Percentiles rank a stretch among this genome's conserved stretches.
Conservation (phyloP, 2,113 vertebrate genomes). For the Columba janthina region DNA sequence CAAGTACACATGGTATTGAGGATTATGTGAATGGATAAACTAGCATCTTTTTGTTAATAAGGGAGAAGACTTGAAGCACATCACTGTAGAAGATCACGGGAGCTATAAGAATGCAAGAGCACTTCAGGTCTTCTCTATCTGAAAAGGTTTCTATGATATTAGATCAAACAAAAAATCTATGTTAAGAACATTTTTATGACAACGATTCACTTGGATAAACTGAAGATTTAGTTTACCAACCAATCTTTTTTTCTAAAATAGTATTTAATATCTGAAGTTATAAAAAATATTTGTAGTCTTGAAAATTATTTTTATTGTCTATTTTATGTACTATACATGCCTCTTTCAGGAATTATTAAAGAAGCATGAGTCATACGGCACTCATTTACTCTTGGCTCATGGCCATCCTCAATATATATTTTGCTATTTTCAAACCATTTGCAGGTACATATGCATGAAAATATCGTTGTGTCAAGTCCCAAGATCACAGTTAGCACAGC, state of each 20-base stretch:
- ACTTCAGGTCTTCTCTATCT: slow-evolving; percentile 43
- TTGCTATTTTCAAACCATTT: slow-evolving; percentile 74
- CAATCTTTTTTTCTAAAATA: slow-evolving; percentile 73
- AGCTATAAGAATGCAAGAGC: slow-evolving; percentile 43
- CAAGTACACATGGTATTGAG: not conserved
- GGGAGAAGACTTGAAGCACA: slow-evolving; percentile 28
- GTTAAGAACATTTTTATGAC: slow-evolving; percentile 66
- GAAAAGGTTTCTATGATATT: slow-evolving; percentile 58
- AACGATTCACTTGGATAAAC: slow-evolving; percentile 53
- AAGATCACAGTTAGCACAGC: slow-evolving; percentile 67
- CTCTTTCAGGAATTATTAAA: slow-evolving; percentile 73
- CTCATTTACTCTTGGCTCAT: slow-evolving; percentile 55
- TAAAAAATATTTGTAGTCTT: slow-evolving; percentile 81
- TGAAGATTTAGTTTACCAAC: slow-evolving; percentile 68
- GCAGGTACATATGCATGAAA: slow-evolving; percentile 74
- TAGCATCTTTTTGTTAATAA: not conserved
- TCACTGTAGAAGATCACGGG: slow-evolving; percentile 37
- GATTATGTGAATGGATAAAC: not conserved
- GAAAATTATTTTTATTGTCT: slow-evolving; percentile 77
- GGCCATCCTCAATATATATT: slow-evolving; percentile 67
- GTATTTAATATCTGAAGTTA: slow-evolving; percentile 76
- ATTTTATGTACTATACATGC: slow-evolving; percentile 70
- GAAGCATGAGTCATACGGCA: slow-evolving; percentile 65
- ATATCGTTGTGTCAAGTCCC: slow-evolving; percentile 71
- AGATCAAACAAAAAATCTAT: slow-evolving; percentile 61